Evolutionary conservation across 2,888 invertebrate genomes (phyloP), one percentile per base, ranked within the genome.

Genomic region (Nebria salina): DNA sequence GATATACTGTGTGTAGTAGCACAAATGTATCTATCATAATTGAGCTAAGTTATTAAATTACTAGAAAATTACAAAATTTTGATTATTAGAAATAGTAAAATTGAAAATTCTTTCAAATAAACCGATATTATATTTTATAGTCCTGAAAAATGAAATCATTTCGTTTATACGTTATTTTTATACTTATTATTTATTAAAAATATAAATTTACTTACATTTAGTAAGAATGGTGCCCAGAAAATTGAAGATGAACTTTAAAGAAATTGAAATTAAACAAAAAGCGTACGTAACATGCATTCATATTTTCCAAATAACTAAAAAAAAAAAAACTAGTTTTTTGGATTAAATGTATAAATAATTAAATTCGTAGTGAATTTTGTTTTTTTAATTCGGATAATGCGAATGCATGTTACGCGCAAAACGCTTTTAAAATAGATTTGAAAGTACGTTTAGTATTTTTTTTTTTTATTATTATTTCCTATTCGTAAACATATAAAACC

Each of bases 401-500:
- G 15, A 65, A 65, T 65, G 7, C 65, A 65, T 65, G 65, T 65
- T 13, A 7, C 7, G 65, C 7, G 65, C 15, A 7, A 65, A 65
- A n/a, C 15, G 65, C 65, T 65, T 65, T 65, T 65, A 65, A 20
- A 65, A 65, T 15, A 34, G 34, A 1, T 34, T 34, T 34, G 34
- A 34, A 34, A 34, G 34, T 68, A 25, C 25, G 68, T 68, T 25
- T 68, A 68, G 25, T 68, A 25, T 13, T 68, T 65, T 70, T 25
- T 70, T 70, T 70, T 65, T 70, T 25, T 70, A 26, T 70, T 20
- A 20, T 70, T 70, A 70, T 70, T 70, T 26, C 34, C 34, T 70
- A 70, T 70, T 70, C 70, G 70, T 70, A 70, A 70, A 70, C 70
- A 70, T 70, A 70, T 70, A 70, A 70, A 70, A 70, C 70, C 70